Evolutionary conservation across 2,888 invertebrate species (phyloP), one percentile per base, ranked within the genome.

Genomic region (Drosophila meridiana): DNA sequence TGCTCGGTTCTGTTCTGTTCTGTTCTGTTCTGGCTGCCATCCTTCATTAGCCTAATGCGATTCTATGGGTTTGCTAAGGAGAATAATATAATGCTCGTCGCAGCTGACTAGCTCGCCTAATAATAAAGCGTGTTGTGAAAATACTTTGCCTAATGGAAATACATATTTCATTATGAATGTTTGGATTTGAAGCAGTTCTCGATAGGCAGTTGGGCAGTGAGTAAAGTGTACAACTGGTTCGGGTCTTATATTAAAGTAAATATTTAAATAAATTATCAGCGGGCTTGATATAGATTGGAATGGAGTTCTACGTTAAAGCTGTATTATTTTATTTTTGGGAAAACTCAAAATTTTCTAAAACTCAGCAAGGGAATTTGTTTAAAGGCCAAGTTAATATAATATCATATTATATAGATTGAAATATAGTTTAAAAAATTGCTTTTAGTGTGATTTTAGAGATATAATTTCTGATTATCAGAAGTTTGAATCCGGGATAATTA

Each of bases 11-110:
- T 4, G 11, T 32, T 52, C 43, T 14, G 48, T 14, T 30, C 26
- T 7, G 20, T 43, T 47, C 48, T 20, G 20, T 20, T 20, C 20
- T 20, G 20, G 20, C 20, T 20, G 20, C 40, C 53, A 72, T 34
- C 73, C 82, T 78, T 63, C 52, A 66, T 78, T 53, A 61, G 36
- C 48, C 5, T 82, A 81, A 72, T 78, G 73, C 50, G 50, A 72
- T 81, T 71, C 63, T 52, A 38, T 55, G 40, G 32, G 28, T 67
- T 40, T 28, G 48, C 47, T 57, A 57, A 26, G 52, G 34, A 20
- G 47, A 11, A 40, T 70, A 57, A 47, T 67, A 34, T 58, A 28
- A 40, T 30, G 47, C 14, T 47, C 40, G 9, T n/a, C 52, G 13
- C 20, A 34, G 34, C 13, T 34, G 52, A 52, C 34, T 52, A 52